These are phyloP conservation scores for Heliconius congener DNA, from an alignment of 1,140 invertebrate species.

Conservation along the genomic window DNA sequence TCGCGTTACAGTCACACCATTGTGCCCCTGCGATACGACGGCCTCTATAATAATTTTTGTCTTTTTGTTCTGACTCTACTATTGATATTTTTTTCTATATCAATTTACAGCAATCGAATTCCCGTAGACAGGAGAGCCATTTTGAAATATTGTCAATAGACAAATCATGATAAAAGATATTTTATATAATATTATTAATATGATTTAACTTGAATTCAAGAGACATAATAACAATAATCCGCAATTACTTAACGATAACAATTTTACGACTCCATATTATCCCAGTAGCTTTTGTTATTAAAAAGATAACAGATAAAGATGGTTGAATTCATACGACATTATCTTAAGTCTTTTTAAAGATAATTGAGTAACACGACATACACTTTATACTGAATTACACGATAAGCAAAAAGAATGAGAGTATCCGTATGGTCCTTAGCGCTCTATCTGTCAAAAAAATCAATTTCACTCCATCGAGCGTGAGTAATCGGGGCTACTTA, in stretches of 20 bases:
- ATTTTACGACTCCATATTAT: not conserved
- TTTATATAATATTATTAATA: not conserved
- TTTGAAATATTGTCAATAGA: too few species aligned
- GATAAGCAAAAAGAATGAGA: constrained; percentile 30
- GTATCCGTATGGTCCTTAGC: constrained; percentile 30
- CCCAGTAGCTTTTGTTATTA: constrained; percentile 37
- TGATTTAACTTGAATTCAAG: not conserved
- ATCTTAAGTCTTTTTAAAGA: constrained; percentile 41
- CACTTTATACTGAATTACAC: constrained; percentile 43
- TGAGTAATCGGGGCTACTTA: constrained; percentile 32
- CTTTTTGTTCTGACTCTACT: too few species aligned
- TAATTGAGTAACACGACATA: constrained; percentile 41
- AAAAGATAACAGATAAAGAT: constrained; percentile 31
- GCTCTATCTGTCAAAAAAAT: constrained; percentile 35
- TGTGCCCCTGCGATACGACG: too few species aligned
- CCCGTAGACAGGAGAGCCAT: too few species aligned
- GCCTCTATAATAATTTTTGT: too few species aligned
- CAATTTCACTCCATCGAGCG: constrained; percentile 31
- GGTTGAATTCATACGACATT: constrained; percentile 34
- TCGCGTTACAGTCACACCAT: too few species aligned
- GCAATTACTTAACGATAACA: constrained; percentile 21
- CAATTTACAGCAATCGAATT: too few species aligned
- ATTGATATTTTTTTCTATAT: too few species aligned
- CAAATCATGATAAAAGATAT: too few species aligned
- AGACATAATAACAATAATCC: not conserved